phyloP scores from a whole-genome alignment of 2,888 invertebrate genomes.

The Brachyptera risi region DNA sequence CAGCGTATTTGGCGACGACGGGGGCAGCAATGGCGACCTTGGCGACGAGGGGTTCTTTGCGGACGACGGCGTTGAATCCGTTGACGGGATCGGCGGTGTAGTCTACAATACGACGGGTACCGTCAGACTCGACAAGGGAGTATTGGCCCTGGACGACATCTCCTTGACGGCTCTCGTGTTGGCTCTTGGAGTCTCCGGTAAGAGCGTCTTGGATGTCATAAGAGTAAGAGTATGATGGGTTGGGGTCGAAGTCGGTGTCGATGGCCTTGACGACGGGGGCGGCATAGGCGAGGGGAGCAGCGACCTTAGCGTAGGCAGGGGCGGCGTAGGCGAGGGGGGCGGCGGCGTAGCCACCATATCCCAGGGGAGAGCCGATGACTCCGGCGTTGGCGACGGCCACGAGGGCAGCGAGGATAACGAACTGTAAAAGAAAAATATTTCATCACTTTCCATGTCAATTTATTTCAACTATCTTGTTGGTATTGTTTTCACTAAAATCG shows the following conservation, averaged over 20 bases:
- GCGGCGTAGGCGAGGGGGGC: not conserved
- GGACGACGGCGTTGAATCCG: conserved; percentile 25
- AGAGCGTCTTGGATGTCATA: conserved; percentile 19
- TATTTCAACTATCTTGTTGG: too few relatives aligned
- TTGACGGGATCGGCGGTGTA: conserved; percentile 24
- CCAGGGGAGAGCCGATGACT: conserved; percentile 12
- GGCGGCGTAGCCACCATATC: conserved; percentile 1
- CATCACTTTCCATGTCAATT: too few relatives aligned
- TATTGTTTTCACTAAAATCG: too few relatives aligned
- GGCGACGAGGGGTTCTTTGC: conserved; percentile 11
- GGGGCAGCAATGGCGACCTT: conserved; percentile 6
- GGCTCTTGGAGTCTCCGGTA: conserved; percentile 20
- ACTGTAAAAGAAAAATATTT: conserved; percentile 30
- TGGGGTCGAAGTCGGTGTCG: conserved; percentile 28
- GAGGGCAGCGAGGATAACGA: conserved; percentile 36
- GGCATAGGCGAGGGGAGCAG: conserved; percentile 15
- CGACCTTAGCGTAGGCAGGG: not conserved
- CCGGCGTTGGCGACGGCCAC: conserved; percentile 28
- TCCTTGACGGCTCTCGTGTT: conserved; percentile 21
- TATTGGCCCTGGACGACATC: conserved; percentile 23
- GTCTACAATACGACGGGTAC: conserved; percentile 19
- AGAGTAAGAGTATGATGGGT: conserved; percentile 14
- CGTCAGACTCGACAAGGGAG: conserved; percentile 22
- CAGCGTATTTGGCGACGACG: conserved; percentile 19
- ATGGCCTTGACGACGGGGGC: conserved; percentile 12